phyloP scores from a whole-genome alignment of 1,140 invertebrate genomes.

The Caenorhabditis inopinata region DNA sequence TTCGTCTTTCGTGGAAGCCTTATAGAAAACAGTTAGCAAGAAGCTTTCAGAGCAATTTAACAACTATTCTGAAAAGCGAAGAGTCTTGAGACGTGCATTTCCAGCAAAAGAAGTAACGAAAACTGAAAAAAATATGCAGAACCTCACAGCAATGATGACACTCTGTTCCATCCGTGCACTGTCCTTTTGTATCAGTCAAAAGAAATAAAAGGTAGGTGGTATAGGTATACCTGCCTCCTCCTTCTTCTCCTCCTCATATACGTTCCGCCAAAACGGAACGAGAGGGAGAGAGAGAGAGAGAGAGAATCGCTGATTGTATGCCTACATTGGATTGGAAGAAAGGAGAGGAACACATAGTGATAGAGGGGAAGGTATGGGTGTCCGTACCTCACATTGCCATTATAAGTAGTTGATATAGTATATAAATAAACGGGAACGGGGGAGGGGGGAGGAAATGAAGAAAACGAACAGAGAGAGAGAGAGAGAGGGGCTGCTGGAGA shows the following conservation, averaged over 20 bases:
- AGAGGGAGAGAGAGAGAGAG: conserved; percentile 14
- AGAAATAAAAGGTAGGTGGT: not conserved
- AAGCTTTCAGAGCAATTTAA: no score
- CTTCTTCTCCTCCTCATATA: no score
- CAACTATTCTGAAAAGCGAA: no score
- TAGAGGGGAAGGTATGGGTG: not conserved
- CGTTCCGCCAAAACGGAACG: conserved; percentile 14
- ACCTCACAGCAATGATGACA: no score
- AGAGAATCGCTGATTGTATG: conserved; percentile 23
- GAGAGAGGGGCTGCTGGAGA: not conserved
- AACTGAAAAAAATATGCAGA: no score
- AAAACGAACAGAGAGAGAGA: not conserved
- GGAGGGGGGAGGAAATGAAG: not conserved
- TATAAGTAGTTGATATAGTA: conserved; percentile 34
- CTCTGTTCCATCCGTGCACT: conserved; percentile 6
- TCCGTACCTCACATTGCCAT: not conserved
- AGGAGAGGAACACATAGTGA: not conserved
- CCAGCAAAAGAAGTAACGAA: no score
- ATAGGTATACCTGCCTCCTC: not conserved
- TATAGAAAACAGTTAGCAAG: no score
- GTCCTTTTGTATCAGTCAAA: conserved; percentile 14
- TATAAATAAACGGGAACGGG: conserved; percentile 12
- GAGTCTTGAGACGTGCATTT: no score
- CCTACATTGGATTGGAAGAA: conserved; percentile 12
- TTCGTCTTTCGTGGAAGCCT: no score